Evolutionary conservation across 2,888 invertebrate genomes (phyloP).

Genomic region (Nephrotoma guestfalica): DNA sequence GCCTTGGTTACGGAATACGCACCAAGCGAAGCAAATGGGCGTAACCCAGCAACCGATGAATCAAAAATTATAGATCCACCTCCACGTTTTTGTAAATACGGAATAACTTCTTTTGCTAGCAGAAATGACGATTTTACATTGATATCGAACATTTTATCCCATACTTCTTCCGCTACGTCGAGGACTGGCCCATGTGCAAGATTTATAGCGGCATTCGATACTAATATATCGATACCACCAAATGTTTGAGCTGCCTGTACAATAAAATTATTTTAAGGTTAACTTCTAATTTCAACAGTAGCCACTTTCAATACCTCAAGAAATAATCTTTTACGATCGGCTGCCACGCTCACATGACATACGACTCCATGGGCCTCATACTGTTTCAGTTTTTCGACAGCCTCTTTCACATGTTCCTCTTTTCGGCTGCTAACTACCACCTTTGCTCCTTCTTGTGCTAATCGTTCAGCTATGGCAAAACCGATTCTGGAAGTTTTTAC

Average conservation of each 20-base stretch:
- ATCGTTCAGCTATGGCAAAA: too few species aligned
- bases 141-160: slow-evolving; percentile 94
- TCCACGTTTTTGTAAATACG: slow-evolving; percentile 61
- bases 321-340: slow-evolving; percentile 64
- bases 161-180: slow-evolving; percentile 63
- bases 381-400: slow-evolving; percentile 51
- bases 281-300: not conserved
- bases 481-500: too few species aligned
- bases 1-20: slow-evolving; percentile 92
- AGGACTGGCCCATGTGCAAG: slow-evolving; percentile 67
- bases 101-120: slow-evolving; percentile 75
- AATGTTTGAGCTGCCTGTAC: slow-evolving; percentile 46
- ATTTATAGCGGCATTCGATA: slow-evolving; percentile 93
- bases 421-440: slow-evolving; percentile 87
- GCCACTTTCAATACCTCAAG: slow-evolving; percentile 26
- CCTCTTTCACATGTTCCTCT: slow-evolving; percentile 66
- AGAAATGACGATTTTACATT: slow-evolving; percentile 85
- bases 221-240: slow-evolving; percentile 85
- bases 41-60: slow-evolving; percentile 75
- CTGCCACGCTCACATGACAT: slow-evolving; percentile 79
- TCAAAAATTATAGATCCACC: slow-evolving; percentile 77
- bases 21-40: slow-evolving; percentile 48
- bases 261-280: too few species aligned
- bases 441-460: too few species aligned
- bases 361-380: slow-evolving; percentile 26